Conservation (phyloP, 1,140 invertebrate genomes). For the Drosophila lacteicornis region DNA sequence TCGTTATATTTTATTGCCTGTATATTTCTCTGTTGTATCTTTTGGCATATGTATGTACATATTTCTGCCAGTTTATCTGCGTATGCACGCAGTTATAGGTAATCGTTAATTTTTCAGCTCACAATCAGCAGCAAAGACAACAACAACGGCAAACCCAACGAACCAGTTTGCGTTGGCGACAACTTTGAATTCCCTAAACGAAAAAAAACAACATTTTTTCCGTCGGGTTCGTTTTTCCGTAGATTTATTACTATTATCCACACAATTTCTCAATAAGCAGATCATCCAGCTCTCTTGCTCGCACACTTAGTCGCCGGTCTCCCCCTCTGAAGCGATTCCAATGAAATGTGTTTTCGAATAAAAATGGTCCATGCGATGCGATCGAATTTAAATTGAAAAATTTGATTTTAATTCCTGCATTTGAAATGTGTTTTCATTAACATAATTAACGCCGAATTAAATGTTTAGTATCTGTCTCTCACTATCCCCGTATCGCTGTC, state of each 20-base stretch:
- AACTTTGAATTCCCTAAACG: conserved; percentile 45
- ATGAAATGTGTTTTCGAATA: conserved; percentile 83
- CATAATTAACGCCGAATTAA: conserved; percentile 81
- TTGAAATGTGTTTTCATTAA: conserved; percentile 83
- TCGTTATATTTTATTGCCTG: too few species aligned
- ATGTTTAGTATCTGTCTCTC: conserved; percentile 47
- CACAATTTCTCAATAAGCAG: conserved; percentile 79
- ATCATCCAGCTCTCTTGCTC: conserved; percentile 21
- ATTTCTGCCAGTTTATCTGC: conserved; percentile 47
- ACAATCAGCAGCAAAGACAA: conserved; percentile 21
- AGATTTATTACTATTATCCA: conserved; percentile 53
- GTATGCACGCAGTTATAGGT: conserved; percentile 52
- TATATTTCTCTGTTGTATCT: neutral
- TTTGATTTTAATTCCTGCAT: conserved; percentile 81
- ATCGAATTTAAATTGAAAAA: conserved; percentile 84
- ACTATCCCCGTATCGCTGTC: neutral
- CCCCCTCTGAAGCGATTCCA: conserved; percentile 52
- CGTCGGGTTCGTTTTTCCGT: conserved; percentile 1
- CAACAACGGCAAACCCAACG: conserved; percentile 14
- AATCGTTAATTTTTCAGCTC: conserved; percentile 67
- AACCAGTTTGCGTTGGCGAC: conserved; percentile 62
- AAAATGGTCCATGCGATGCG: conserved; percentile 83
- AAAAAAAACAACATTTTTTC: conserved; percentile 13
- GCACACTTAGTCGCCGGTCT: conserved; percentile 1
- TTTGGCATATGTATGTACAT: neutral